phyloP scores from a whole-genome alignment of 2,113 vertebrate species.

The Microcebus lehilahytsara region DNA sequence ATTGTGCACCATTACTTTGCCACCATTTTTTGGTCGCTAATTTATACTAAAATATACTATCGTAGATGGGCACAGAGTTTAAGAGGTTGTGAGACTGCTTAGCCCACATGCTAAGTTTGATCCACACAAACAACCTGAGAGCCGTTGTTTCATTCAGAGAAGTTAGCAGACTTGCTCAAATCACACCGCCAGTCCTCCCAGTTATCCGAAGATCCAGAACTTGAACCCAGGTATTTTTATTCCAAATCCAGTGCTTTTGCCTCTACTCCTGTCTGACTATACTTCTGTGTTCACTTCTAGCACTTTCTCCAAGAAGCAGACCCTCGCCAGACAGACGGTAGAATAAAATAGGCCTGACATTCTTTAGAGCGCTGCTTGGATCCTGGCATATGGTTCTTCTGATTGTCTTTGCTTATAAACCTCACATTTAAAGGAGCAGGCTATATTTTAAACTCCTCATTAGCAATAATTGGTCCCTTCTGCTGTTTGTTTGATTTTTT shows the following conservation, averaged over 20 bases:
- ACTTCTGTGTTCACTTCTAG: not conserved
- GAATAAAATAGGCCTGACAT: conserved; percentile 10
- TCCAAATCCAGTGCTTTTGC: not conserved
- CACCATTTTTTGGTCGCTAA: not conserved
- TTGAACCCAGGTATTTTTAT: not conserved
- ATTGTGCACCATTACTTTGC: not conserved
- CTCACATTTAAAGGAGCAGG: conserved; percentile 32
- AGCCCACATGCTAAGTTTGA: not conserved
- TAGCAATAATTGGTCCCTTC: conserved; percentile 32
- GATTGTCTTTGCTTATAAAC: conserved; percentile 23
- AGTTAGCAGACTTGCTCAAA: not conserved
- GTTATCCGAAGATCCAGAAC: not conserved
- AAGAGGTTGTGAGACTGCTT: not conserved
- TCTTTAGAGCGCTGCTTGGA: not conserved
- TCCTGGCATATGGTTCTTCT: not conserved
- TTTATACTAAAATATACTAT: conserved; percentile 14
- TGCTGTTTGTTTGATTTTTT: conserved; percentile 27
- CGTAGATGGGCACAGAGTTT: not conserved
- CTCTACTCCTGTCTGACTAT: not conserved
- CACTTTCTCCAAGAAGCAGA: not conserved
- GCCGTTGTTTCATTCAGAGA: not conserved
- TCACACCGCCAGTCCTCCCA: not conserved
- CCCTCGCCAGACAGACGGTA: not conserved
- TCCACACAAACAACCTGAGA: not conserved
- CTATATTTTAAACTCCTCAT: not conserved